Evolutionary conservation across 2,888 invertebrate species (phyloP).

Genomic region (Hecatera dysodea): DNA sequence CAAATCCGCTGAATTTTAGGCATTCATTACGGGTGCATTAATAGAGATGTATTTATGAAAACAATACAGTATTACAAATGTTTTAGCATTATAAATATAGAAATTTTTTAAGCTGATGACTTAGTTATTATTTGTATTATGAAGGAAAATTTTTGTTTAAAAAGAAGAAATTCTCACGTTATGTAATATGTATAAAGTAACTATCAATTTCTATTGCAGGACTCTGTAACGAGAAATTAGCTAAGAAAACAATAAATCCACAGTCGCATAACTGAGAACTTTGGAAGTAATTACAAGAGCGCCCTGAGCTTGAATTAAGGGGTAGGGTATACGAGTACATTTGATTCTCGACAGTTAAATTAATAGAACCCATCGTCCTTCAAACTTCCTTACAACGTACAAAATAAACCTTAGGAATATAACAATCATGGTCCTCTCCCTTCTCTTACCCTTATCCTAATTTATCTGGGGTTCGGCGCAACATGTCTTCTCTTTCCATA

Average conservation of each 20-base stretch:
- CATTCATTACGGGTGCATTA: neutral
- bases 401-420: conserved; percentile 20
- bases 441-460: neutral
- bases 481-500: no score
- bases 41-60: neutral
- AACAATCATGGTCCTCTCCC: neutral
- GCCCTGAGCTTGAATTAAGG: conserved; percentile 49
- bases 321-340: conserved; percentile 40
- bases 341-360: conserved; percentile 50
- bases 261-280: conserved; percentile 46
- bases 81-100: neutral
- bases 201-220: conserved; percentile 14
- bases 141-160: neutral
- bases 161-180: neutral
- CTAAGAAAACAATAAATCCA: conserved; percentile 60
- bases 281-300: conserved; percentile 66
- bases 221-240: conserved; percentile 37
- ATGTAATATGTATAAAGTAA: conserved; percentile 4
- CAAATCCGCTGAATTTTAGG: neutral
- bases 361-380: conserved; percentile 49
- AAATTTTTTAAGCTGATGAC: neutral
- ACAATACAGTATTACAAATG: neutral
- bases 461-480: no score
- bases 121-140: neutral
- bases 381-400: conserved; percentile 31